phyloP scores from a whole-genome alignment of 2,797 vertebrate genomes.

The Artibeus jamaicensis region DNA sequence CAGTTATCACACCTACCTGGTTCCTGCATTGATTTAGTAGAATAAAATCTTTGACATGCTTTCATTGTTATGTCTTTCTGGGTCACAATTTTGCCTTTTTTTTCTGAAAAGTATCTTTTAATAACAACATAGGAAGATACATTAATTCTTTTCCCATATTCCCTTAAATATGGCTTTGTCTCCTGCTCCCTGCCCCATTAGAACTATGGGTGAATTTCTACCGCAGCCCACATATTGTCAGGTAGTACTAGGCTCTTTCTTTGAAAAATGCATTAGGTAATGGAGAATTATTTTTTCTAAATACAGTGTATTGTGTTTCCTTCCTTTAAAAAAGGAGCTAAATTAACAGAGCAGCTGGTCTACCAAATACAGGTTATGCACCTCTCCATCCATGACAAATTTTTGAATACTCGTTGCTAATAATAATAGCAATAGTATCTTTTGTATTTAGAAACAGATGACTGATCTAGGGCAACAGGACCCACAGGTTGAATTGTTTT shows the following conservation, averaged over 20 bases:
- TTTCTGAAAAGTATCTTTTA: conserved; percentile 43
- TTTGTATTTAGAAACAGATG: background rate
- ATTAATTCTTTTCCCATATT: conserved; percentile 41
- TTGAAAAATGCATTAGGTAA: conserved; percentile 59
- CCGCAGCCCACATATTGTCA: background rate
- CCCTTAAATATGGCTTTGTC: conserved; percentile 59
- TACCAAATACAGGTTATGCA: background rate
- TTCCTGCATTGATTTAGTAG: background rate
- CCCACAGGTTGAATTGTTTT: background rate
- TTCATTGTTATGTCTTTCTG: background rate
- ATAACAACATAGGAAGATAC: conserved; percentile 26
- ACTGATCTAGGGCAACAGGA: background rate
- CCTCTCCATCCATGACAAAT: background rate
- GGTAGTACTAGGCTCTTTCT: conserved; percentile 2
- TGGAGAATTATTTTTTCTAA: conserved; percentile 2
- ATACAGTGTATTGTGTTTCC: background rate
- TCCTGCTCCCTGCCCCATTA: background rate
- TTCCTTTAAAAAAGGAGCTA: background rate
- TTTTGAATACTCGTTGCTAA: background rate
- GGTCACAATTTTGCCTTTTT: background rate
- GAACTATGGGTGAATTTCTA: conserved; percentile 47
- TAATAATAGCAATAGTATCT: background rate
- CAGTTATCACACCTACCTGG: background rate
- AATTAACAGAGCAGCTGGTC: background rate
- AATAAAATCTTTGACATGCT: background rate